These are phyloP conservation scores for Lepidurus arcticus DNA, from an alignment of 1,140 invertebrate genomes.

Conservation along the genomic window DNA sequence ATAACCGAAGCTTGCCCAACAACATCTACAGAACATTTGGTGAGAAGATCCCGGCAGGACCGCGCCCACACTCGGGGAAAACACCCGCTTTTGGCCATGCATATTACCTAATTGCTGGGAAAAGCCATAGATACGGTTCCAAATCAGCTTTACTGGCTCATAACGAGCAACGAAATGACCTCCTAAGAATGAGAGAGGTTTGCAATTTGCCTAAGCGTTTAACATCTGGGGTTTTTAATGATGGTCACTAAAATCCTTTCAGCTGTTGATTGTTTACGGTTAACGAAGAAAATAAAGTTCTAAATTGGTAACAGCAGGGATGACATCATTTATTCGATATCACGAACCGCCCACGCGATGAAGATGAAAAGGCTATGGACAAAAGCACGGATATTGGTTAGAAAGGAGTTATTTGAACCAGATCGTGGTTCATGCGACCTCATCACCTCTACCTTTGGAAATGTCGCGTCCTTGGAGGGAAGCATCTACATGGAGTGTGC, in stretches of 20 bases:
- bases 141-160: not conserved
- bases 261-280: not conserved
- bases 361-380: not conserved
- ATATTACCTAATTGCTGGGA: conserved; percentile 11
- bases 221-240: too few species aligned
- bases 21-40: not conserved
- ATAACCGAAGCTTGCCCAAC: too few species aligned
- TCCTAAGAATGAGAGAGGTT: too few species aligned
- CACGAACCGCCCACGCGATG: not conserved
- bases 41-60: conserved; percentile 12
- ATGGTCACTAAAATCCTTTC: too few species aligned
- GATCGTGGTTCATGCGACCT: conserved; percentile 13
- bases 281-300: not conserved
- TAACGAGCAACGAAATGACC: not conserved
- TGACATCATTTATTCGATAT: not conserved
- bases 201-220: too few species aligned
- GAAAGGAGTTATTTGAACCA: conserved; percentile 7
- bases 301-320: not conserved
- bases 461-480: not conserved
- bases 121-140: conserved; percentile 9
- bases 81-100: not conserved
- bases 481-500: not conserved
- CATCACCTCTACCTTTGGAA: not conserved
- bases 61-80: conserved; percentile 11
- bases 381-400: not conserved